Percentiles rank a stretch among this genome's conserved stretches.
Evolutionary conservation across 1,140 invertebrate species (phyloP).

Genomic region (Drosophila gunungcola): DNA sequence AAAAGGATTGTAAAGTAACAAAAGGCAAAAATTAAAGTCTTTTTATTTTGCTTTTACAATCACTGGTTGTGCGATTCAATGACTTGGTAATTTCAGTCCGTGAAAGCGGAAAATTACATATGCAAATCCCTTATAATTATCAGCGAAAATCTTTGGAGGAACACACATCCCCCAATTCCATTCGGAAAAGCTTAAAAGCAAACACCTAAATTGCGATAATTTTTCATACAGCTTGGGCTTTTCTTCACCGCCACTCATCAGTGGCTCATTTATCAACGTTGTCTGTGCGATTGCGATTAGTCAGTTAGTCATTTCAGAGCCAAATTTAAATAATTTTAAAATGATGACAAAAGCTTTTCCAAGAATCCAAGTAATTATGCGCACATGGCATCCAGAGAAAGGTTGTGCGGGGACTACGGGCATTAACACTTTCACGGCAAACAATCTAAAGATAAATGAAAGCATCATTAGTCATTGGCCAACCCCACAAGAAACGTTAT

Average conservation of each 20-base stretch:
- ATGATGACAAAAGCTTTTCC: conserved; percentile 60
- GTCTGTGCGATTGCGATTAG: conserved; percentile 10
- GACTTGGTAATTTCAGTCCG: not conserved
- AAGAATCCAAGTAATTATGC: conserved; percentile 52
- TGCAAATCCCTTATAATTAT: conserved; percentile 43
- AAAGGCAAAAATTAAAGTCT: not conserved
- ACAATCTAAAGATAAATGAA: conserved; percentile 46
- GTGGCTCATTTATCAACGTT: conserved; percentile 46
- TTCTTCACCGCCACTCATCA: conserved; percentile 13
- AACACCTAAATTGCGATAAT: conserved; percentile 32
- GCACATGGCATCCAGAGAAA: conserved; percentile 38
- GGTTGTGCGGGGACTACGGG: conserved; percentile 18
- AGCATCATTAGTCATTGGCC: conserved; percentile 58
- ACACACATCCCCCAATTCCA: not conserved
- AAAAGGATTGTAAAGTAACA: not conserved
- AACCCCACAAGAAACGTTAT: conserved; percentile 21
- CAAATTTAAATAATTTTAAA: conserved; percentile 65
- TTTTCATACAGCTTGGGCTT: conserved; percentile 25
- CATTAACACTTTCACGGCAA: conserved; percentile 40
- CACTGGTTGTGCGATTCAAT: not conserved
- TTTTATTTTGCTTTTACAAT: not conserved
- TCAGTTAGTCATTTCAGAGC: conserved; percentile 33
- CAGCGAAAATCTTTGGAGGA: not conserved
- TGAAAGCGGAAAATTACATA: conserved; percentile 29
- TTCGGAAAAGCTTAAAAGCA: conserved; percentile 20